Percentiles rank a stretch among this genome's conserved stretches.
Conservation (phyloP, 2,797 vertebrate species). For the Stomatorhinus walkeri region DNA sequence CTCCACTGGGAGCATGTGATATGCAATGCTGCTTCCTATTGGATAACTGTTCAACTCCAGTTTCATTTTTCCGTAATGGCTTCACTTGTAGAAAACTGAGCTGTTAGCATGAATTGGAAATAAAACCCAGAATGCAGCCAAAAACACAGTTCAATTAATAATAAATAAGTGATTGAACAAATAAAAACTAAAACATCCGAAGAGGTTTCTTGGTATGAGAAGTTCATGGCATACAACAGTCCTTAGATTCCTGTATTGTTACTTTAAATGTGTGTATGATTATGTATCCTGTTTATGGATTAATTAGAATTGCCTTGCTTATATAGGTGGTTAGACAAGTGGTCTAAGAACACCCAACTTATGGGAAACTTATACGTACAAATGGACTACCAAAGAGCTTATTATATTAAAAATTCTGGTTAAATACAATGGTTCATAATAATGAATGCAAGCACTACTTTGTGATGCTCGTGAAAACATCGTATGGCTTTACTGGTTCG, state of each 20-base stretch:
- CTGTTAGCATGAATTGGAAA: neutral
- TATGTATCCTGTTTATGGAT: neutral
- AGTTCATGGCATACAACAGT: neutral
- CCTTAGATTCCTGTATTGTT: neutral
- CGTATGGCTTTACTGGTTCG: neutral
- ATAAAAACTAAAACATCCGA: neutral
- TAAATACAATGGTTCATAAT: neutral
- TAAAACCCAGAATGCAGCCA: neutral
- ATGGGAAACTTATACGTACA: neutral
- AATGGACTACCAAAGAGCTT: neutral
- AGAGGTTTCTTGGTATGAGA: neutral
- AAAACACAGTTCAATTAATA: neutral
- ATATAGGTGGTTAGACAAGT: neutral
- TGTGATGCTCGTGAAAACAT: neutral
- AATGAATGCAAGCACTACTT: neutral
- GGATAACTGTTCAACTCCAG: neutral
- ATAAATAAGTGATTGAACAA: neutral
- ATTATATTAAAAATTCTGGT: neutral
- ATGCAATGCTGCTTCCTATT: neutral
- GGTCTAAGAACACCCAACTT: neutral
- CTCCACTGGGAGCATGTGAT: neutral
- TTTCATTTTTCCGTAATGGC: neutral
- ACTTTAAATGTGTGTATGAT: neutral
- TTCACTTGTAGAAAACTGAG: neutral
- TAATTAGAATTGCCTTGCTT: neutral